Base-by-base conservation (phyloP, 2,888 invertebrate genomes). In the Matsumyia berberina region DNA sequence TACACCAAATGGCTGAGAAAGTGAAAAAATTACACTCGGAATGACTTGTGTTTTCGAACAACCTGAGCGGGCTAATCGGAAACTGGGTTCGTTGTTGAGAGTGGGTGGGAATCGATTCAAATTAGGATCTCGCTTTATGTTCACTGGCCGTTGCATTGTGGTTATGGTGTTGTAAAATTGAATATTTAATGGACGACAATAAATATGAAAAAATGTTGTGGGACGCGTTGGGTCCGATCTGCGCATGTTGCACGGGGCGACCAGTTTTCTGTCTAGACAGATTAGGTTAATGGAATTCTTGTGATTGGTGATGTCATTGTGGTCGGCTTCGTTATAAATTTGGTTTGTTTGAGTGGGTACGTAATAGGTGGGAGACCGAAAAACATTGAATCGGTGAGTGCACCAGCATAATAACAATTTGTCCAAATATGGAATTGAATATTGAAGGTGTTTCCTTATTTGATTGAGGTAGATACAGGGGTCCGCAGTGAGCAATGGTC, bases 101-200 rank as follows among this genome's bases (percentile, higher is more conserved):
- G 55, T 11, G 58, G 8, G 9, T 2, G 46, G 42, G 12, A 39
- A 9, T 2, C 0, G 35, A 12, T 58, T 49, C 19, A 19, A 57
- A 58, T 76, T 39, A 46, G 64, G 29, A 46, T 15, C 37, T 29
- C 24, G 8, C 19, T 53, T 35, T 33, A 29, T 19, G 58, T 29
- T 17, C 39, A 37, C 44, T 15, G 69, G 12, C 15, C 9, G 11
- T 31, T 60, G 44, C 60, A 60, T 2, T 46, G 70, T 29, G 39
- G 62, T 62, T 58, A 17, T 58, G 51, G 46, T 31, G n/a, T 46
- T 55, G 51, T 67, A 51, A 49, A 83, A 78, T 82, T 82, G 82
- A 82, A 77, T 77, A 77, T 66, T 58, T 66, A 77, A 77, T 66
- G 64, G n/a, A 37, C 0, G 44, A 19, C 35, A 46, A 60, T 82